Base-by-base conservation (phyloP, 2,797 vertebrate genomes). In the Catostomus latipinnis region DNA sequence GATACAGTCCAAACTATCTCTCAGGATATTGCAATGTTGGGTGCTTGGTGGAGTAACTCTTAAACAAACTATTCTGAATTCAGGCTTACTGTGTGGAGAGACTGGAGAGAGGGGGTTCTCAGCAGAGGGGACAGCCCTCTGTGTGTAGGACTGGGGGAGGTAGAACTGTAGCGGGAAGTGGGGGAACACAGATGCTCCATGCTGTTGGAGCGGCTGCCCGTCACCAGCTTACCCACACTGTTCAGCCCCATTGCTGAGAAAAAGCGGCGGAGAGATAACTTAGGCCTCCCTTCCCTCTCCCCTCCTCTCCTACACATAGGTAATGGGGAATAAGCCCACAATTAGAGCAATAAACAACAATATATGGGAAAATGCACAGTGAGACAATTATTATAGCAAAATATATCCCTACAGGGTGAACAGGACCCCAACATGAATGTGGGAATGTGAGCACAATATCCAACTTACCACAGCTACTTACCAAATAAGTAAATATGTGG, bases 211-310 rank as follows among this genome's bases (percentile, higher is more conserved):
- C 93, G 93, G 6, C 87, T 83, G 22, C 93, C 93, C 80, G 94
- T 94, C 46, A 93, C 93, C 43, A 95, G 89, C 69, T 92, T 89
- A 7, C 93, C 93, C 11, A 94, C 89, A 8, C 93, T 93, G 87
- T 94, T 94, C 74, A 95, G 90, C 5, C 93, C 93, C 22, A 95
- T 94, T 75, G 93, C 93, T 71, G 94, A 95, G 84, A 95, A 94
- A 90, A 95, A 94, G 75, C 93, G 92, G 6, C 93, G 92, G 50
- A 95, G 89, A 75, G 93, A 95, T 46, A 94, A 91, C 87, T 93
- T 95, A 22, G 93, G 90, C 2, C 91, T 86, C 8, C 91, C 93
- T 63, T 95, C 93, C 75, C 84, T 68, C 74, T 86, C 86, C 22
- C 77, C 49, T 11, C 89, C 58, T 78, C 91, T 93, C 80, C 93